Conservation (phyloP, 2,797 vertebrate genomes). For the Aplochiton taeniatus region DNA sequence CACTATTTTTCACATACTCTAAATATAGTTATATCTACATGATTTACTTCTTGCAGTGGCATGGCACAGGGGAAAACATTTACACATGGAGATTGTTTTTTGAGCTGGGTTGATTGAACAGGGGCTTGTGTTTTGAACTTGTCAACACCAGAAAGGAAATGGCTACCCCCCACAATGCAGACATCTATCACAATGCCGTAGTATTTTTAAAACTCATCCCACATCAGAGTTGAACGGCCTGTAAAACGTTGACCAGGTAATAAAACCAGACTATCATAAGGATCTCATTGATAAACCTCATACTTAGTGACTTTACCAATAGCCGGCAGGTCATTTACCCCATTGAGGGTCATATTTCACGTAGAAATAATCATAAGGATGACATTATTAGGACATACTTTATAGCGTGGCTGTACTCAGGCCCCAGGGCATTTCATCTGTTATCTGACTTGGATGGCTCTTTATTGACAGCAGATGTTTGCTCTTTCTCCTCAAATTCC, state of each 20-base stretch:
- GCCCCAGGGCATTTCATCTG: constrained; percentile 13
- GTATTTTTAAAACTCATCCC: not conserved
- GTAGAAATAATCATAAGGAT: not conserved
- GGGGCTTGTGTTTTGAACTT: too few species aligned
- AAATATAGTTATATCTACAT: too few species aligned
- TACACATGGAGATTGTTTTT: too few species aligned
- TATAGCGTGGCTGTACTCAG: not conserved
- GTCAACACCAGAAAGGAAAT: too few species aligned
- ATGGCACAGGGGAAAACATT: too few species aligned
- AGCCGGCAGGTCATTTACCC: constrained; percentile 17
- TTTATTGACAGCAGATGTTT: constrained; percentile 8
- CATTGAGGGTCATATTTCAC: not conserved
- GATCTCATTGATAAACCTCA: not conserved
- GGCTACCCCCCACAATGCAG: not conserved
- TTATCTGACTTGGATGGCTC: constrained; percentile 17
- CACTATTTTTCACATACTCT: too few species aligned
- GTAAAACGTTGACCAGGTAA: constrained; percentile 2
- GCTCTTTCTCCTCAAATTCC: not conserved
- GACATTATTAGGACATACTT: not conserved
- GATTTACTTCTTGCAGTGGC: too few species aligned
- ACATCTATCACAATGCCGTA: not conserved
- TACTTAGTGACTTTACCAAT: constrained; percentile 6
- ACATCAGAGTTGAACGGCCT: constrained; percentile 30
- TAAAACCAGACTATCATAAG: constrained; percentile 2
- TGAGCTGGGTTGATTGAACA: too few species aligned